Percentiles rank a stretch among this genome's conserved stretches.
These are phyloP conservation scores for Lordiphosa fenestrarum DNA, from an alignment of 2,888 invertebrate genomes.

Conservation along the genomic window DNA sequence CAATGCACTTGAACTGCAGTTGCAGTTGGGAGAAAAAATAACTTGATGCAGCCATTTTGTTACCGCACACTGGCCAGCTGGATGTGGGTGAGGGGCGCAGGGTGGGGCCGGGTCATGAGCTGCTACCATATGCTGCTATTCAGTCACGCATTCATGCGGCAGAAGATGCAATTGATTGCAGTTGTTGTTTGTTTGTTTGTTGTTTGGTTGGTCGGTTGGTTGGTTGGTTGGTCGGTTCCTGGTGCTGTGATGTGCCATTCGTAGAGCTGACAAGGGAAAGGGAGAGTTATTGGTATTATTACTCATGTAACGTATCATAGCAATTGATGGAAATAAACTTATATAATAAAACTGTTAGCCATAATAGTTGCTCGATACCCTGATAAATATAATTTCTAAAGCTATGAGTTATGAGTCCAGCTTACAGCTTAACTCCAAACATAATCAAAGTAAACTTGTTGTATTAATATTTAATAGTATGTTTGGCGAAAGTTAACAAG, in stretches of 20 bases:
- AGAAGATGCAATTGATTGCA: constrained; percentile 66
- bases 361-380: too few species aligned
- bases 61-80: constrained; percentile 31
- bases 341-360: too few species aligned
- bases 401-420: too few species aligned
- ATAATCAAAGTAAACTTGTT: too few species aligned
- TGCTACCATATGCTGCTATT: constrained; percentile 35
- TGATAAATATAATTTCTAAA: too few species aligned
- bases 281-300: constrained; percentile 22
- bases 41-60: constrained; percentile 50
- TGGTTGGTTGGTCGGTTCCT: constrained; percentile 27
- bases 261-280: constrained; percentile 14
- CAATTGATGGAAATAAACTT: constrained; percentile 7
- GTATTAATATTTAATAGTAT: too few species aligned
- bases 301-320: constrained; percentile 30
- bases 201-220: constrained; percentile 37
- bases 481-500: too few species aligned
- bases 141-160: constrained; percentile 57
- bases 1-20: constrained; percentile 47
- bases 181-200: constrained; percentile 44
- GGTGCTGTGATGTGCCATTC: constrained; percentile 16
- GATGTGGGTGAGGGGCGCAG: constrained; percentile 6
- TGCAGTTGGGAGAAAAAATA: constrained; percentile 32
- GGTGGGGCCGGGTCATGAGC: constrained; percentile 18
- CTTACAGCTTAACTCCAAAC: too few species aligned